phyloP scores from a whole-genome alignment of 1,140 invertebrate genomes.

The Portunus trituberculatus region DNA sequence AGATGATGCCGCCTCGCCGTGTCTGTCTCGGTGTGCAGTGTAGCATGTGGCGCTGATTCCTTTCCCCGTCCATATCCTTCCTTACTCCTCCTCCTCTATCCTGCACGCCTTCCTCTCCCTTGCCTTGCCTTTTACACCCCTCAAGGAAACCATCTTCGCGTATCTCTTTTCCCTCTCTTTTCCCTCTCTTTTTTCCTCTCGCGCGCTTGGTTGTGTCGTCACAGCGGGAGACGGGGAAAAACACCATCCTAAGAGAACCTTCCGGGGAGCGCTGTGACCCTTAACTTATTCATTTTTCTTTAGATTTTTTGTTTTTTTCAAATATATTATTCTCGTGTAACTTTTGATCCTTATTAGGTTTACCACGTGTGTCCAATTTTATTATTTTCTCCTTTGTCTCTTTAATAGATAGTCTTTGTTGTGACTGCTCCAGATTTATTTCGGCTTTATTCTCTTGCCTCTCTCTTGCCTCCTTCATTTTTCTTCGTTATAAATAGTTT shows the following conservation, averaged over 20 bases:
- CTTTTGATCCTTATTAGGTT: too few species aligned
- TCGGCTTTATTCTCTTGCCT: too few species aligned
- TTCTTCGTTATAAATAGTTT: not conserved
- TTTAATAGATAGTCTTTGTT: too few species aligned
- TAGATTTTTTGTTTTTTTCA: not conserved
- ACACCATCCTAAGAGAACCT: too few species aligned
- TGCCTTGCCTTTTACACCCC: not conserved
- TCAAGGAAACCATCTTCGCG: too few species aligned
- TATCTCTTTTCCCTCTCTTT: not conserved
- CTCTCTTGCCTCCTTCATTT: not conserved
- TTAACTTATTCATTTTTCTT: not conserved
- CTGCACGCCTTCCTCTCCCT: not conserved
- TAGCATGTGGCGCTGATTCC: not conserved
- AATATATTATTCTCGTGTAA: not conserved
- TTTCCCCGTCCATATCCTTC: not conserved
- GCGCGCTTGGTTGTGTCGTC: too few species aligned
- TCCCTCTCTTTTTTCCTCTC: too few species aligned
- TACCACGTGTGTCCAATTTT: too few species aligned
- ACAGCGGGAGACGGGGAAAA: too few species aligned
- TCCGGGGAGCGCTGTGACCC: too few species aligned
- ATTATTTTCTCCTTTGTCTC: too few species aligned
- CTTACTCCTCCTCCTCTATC: not conserved
- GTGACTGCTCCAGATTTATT: too few species aligned
- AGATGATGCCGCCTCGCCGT: not conserved
- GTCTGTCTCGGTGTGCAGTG: slow-evolving; percentile 5